A percentile compares a stretch with the other conserved stretches of the same genome.
Conservation (phyloP, 2,797 vertebrate species). For the Enteromius viviparus region DNA sequence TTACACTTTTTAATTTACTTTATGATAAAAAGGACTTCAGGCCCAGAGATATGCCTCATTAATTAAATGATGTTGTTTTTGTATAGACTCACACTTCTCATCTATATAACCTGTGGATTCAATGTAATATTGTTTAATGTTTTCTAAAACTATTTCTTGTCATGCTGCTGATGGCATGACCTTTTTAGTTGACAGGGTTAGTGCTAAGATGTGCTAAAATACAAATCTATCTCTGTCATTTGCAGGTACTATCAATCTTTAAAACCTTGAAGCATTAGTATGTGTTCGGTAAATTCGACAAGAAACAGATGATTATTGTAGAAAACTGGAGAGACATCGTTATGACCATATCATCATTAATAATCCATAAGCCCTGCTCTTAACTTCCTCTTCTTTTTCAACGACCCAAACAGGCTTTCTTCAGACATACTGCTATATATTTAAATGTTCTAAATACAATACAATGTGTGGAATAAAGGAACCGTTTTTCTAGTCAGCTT, state of each 20-base stretch:
- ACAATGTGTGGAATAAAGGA: background rate
- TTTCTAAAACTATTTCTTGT: background rate
- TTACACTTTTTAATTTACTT: constrained; percentile 9
- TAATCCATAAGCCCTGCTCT: background rate
- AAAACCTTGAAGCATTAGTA: background rate
- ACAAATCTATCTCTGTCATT: background rate
- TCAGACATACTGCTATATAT: background rate
- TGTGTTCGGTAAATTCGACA: background rate
- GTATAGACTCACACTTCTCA: background rate
- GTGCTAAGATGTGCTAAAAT: background rate
- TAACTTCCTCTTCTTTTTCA: background rate
- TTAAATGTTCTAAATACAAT: background rate
- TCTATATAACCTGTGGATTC: background rate
- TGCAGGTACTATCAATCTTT: background rate
- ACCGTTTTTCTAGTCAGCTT: background rate
- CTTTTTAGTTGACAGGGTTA: background rate
- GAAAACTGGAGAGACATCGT: background rate
- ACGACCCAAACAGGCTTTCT: background rate
- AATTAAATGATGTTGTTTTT: constrained; percentile 7
- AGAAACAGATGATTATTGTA: background rate
- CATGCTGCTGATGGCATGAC: background rate
- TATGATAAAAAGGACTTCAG: background rate
- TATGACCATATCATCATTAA: background rate
- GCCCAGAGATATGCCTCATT: constrained; percentile 1
- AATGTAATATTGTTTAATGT: background rate